Base-by-base conservation (phyloP, 2,797 vertebrate genomes). In the Helostoma temminkii region DNA sequence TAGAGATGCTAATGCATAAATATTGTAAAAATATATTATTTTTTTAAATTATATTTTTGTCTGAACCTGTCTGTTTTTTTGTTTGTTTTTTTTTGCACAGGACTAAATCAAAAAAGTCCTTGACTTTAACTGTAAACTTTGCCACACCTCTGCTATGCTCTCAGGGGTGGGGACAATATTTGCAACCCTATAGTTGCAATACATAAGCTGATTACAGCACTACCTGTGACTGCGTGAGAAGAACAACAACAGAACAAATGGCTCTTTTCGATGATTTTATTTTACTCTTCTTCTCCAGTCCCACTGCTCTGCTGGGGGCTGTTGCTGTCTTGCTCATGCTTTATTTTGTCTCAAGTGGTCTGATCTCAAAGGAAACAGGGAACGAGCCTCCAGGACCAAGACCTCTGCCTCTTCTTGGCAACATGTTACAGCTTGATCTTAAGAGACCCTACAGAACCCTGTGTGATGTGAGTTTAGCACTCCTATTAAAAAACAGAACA, bases 371-470 rank as follows among this genome's bases (percentile, higher is more conserved):
- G 1, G 45, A 56, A 43, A 19, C 0, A 0, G 0, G 26, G 15
- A 84, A 32, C 22, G 79, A 74, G 12, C 93, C 92, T 25, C 89
- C 89, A 2, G 92, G 92, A 9, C 92, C 90, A 0, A 80, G 55
- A 25, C 74, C 81, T 10, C 64, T 91, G 43, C 93, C 91, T 0
- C 47, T 93, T 59, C 76, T 93, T 24, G 92, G 92, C 14, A 93
- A 94, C 84, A 39, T 93, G 32, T 45, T 91, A 41, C 87, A 88
- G 50, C 37, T 94, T 15, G 87, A 94, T 26, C 91, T 93, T 65
- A 76, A 78, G n/a, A 86, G 83, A 54, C 83, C 79, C 1, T 57
- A 88, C 64, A 63, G 19, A 39, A 77, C 71, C 1, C 80, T 94
- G 4, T 81, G 19, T 37, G 22, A 92, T 80, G 92, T 93, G 39